These are phyloP conservation scores for Lophotis ruficrista DNA, from an alignment of 2,113 vertebrate genomes.

Conservation along the genomic window DNA sequence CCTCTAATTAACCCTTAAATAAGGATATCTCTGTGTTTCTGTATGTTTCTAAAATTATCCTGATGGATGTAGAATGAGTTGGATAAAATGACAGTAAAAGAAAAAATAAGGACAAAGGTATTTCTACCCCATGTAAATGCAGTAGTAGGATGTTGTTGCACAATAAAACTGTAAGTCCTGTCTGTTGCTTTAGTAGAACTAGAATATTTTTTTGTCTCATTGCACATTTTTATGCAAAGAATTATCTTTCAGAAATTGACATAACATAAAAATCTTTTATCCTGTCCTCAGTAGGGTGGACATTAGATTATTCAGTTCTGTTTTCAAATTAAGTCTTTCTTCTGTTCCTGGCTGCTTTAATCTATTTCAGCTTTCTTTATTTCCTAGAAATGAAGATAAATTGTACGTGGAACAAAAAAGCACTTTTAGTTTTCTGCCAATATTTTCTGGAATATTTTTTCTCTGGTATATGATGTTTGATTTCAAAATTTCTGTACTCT, in stretches of 20 bases:
- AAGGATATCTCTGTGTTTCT: background rate
- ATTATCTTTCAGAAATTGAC: background rate
- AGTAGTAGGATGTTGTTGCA: background rate
- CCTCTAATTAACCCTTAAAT: background rate
- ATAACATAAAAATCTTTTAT: background rate
- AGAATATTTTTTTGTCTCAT: background rate
- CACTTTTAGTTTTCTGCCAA: background rate
- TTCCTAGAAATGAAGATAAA: background rate
- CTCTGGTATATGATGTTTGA: background rate
- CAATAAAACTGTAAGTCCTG: background rate
- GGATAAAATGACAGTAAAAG: background rate
- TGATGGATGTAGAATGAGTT: background rate
- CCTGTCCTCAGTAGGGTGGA: background rate
- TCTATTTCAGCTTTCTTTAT: background rate
- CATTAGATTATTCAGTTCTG: background rate
- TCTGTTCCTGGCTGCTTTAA: background rate
- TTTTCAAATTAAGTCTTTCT: background rate
- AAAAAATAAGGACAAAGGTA: background rate
- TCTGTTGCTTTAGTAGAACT: background rate
- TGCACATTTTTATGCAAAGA: background rate
- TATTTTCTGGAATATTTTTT: background rate
- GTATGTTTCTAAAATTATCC: background rate
- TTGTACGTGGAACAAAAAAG: rapidly evolving
- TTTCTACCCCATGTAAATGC: background rate
- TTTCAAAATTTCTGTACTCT: background rate